phyloP scores from a whole-genome alignment of 2,797 vertebrate species.

The Centropyge bicolor region DNA sequence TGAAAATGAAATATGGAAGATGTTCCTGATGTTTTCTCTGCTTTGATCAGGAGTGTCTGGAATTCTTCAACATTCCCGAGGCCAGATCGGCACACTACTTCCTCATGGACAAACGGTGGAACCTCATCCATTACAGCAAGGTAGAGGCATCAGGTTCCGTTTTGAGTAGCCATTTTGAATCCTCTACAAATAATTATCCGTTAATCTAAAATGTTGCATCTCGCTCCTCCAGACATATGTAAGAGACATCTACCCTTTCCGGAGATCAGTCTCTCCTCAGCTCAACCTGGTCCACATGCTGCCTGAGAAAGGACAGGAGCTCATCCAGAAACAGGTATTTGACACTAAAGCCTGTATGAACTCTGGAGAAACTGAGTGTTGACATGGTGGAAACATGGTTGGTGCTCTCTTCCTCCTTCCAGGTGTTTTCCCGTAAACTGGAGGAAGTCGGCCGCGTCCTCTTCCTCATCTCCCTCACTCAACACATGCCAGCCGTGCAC shows the following conservation, averaged over 20 bases:
- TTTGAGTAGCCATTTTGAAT: too few relatives aligned
- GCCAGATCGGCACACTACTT: constrained; percentile 97
- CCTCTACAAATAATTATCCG: too few relatives aligned
- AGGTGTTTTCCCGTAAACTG: constrained; percentile 98
- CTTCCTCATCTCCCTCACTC: constrained; percentile 97
- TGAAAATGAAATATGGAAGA: background rate
- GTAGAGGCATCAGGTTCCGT: constrained; percentile 65
- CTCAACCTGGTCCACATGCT: constrained; percentile 98
- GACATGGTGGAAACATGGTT: background rate
- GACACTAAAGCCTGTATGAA: background rate
- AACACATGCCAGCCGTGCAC: constrained; percentile 95
- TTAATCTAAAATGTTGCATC: background rate
- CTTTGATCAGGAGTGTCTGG: constrained; percentile 91
- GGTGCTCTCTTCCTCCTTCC: background rate
- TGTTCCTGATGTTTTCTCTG: constrained; percentile 8
- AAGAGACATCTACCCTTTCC: constrained; percentile 98
- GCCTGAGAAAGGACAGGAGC: constrained; percentile 97
- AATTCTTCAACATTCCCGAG: constrained; percentile 99
- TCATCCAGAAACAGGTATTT: constrained; percentile 97
- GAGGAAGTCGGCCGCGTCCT: constrained; percentile 97
- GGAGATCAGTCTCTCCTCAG: constrained; percentile 97
- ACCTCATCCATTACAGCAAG: constrained; percentile 98
- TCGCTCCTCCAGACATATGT: constrained; percentile 91
- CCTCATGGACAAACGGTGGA: constrained; percentile 99
- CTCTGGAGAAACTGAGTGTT: background rate